Percentiles rank a stretch among this genome's conserved stretches.
Conservation (phyloP, 2,888 invertebrate species). For the Drosophila maculinotata region DNA sequence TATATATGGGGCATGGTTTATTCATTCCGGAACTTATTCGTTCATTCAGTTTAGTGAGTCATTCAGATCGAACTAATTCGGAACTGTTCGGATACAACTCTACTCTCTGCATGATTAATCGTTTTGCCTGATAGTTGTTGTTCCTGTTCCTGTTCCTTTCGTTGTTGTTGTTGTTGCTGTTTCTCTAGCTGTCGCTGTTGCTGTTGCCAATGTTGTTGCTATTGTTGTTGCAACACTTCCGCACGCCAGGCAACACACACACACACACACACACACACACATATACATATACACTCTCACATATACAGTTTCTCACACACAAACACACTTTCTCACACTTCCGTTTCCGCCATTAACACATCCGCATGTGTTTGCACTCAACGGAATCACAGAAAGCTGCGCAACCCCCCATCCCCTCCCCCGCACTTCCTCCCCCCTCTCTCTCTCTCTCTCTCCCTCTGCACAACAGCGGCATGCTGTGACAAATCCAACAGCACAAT, state of each 20-base stretch:
- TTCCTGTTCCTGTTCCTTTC: slow-evolving; percentile 29
- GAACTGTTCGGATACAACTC: too few relatives aligned
- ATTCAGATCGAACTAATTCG: too few relatives aligned
- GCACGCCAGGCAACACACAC: slow-evolving; percentile 22
- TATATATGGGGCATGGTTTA: too few relatives aligned
- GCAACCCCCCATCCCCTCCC: background rate
- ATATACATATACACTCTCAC: slow-evolving; percentile 15
- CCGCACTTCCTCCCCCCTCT: background rate
- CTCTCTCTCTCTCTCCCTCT: background rate
- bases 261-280: slow-evolving; percentile 23
- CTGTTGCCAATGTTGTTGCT: slow-evolving; percentile 22
- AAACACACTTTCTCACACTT: slow-evolving; percentile 45
- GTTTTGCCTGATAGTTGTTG: slow-evolving; percentile 30
- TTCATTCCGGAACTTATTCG: too few relatives aligned
- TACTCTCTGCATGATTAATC: slow-evolving; percentile 50
- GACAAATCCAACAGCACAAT: slow-evolving; percentile 50
- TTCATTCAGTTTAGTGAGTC: too few relatives aligned
- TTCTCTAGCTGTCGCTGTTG: too few relatives aligned
- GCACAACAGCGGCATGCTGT: slow-evolving; percentile 32
- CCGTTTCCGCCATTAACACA: slow-evolving; percentile 77
- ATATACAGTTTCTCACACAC: background rate
- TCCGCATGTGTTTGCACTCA: slow-evolving; percentile 67
- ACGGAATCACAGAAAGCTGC: slow-evolving; percentile 50
- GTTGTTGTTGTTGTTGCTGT: too few relatives aligned
- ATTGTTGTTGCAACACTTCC: slow-evolving; percentile 55